A percentile compares a stretch with the other conserved stretches of the same genome.
These are phyloP conservation scores for Alectoris magna DNA, from an alignment of 2,797 vertebrate genomes.

Conservation along the genomic window DNA sequence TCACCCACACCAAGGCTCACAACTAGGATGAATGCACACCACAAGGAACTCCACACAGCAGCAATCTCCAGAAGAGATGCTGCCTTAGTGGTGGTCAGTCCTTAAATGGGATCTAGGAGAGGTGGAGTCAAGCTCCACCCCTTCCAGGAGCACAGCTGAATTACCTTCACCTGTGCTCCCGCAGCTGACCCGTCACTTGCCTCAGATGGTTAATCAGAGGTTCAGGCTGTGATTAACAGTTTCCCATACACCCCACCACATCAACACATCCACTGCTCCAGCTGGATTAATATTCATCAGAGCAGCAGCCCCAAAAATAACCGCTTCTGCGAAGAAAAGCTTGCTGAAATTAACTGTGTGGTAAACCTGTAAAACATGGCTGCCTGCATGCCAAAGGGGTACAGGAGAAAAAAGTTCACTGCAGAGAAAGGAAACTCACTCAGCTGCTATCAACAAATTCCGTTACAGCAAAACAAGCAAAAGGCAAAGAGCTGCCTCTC, in stretches of 20 bases:
- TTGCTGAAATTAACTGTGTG: constrained; percentile 3
- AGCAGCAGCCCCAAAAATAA: background rate
- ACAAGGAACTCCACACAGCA: too few relatives aligned
- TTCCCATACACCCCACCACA: background rate
- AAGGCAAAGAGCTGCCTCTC: background rate
- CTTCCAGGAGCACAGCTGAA: too few relatives aligned
- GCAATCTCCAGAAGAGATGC: too few relatives aligned
- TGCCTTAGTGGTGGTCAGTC: too few relatives aligned
- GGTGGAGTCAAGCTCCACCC: too few relatives aligned
- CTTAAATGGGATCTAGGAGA: too few relatives aligned
- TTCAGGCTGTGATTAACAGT: too few relatives aligned
- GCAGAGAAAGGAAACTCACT: background rate
- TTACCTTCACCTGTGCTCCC: too few relatives aligned
- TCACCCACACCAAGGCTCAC: too few relatives aligned
- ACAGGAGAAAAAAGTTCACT: background rate
- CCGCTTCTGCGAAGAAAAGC: background rate
- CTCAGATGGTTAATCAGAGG: too few relatives aligned
- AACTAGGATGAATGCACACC: too few relatives aligned
- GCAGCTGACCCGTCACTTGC: too few relatives aligned
- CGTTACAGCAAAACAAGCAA: background rate
- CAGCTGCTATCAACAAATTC: background rate
- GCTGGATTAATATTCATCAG: background rate
- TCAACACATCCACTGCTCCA: background rate
- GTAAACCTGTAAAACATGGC: background rate
- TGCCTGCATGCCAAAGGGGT: background rate